Conservation (phyloP, 1,140 invertebrate genomes). For the Drosophila teissieri region DNA sequence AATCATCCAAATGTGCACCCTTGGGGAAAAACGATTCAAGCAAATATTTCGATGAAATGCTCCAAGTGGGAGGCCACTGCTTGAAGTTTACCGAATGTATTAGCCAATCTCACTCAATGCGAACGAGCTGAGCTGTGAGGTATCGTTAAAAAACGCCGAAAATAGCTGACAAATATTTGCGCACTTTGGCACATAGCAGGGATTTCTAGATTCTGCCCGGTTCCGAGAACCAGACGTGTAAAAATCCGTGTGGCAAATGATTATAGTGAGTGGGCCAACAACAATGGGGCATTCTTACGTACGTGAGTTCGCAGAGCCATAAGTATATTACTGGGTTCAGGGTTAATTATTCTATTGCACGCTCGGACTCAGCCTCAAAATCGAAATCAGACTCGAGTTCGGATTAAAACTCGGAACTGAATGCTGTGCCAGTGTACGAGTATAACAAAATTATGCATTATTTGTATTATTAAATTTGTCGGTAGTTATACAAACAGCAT, state of each 20-base stretch:
- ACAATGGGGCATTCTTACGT: conserved; percentile 66
- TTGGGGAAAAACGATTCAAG: conserved; percentile 5
- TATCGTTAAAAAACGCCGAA: conserved; percentile 10
- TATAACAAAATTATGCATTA: conserved; percentile 71
- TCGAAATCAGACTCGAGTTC: conserved; percentile 9
- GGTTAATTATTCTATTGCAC: conserved; percentile 74
- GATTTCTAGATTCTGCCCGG: conserved; percentile 15
- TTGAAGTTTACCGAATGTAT: conserved; percentile 44
- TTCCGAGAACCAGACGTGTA: conserved; percentile 73
- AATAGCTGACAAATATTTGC: conserved; percentile 49
- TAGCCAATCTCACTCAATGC: conserved; percentile 24
- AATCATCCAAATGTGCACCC: conserved; percentile 19
- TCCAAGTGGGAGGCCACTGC: conserved; percentile 24
- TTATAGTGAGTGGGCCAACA: conserved; percentile 46
- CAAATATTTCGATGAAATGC: conserved; percentile 21
- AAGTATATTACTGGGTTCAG: conserved; percentile 57
- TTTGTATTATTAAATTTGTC: conserved; percentile 70
- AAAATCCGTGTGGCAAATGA: conserved; percentile 63
- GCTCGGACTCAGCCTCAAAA: conserved; percentile 39
- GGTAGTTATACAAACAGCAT: conserved; percentile 26
- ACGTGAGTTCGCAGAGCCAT: conserved; percentile 39
- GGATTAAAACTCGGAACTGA: conserved; percentile 27
- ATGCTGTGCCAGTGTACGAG: conserved; percentile 12
- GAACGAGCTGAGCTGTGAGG: too few species aligned
- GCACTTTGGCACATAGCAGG: conserved; percentile 20